Evolutionary conservation across 1,140 invertebrate genomes (phyloP), one percentile per base, ranked within the genome.

Genomic region (Neelides sp.): DNA sequence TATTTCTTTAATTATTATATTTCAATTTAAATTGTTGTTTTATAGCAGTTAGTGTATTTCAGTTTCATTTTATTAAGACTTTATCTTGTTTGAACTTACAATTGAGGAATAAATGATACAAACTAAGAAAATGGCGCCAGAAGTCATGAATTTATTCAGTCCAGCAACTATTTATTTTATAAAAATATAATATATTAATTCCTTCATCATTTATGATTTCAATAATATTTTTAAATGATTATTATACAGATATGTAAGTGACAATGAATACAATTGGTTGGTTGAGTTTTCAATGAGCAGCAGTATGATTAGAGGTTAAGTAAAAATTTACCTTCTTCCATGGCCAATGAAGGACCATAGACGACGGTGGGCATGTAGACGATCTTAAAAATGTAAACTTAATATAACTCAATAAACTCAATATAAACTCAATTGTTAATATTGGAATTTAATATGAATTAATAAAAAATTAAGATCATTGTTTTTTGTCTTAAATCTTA

Each of bases 41-140:
- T 19, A 27, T 26, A 32, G 13, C 23, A 42, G 5, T 15, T 41
- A 49, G 30, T 23, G 17, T n/a, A n/a, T n/a, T n/a, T n/a, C n/a
- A n/a, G n/a, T n/a, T n/a, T n/a, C n/a, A n/a, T n/a, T n/a, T n/a
- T n/a, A n/a, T n/a, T n/a, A n/a, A 37, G 26, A 22, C 17, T 7
- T 15, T 10, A 10, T 39, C 7, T 8, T 8, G 34, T 39, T 34
- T 41, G n/a, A 5, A 68, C 69, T 71, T 68, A 83, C 82, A 64
- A 85, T 73, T 2, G 85, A 83, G 0, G 90, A 89, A 66, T 94
- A 94, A 64, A 93, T 87, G 10, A 91, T 91, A 67, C 89, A 93
- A 1, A 89, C 85, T 41, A 86, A 65, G 57, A 90, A 92, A 56
- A 91, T 86, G 48, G 86, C 71, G 39, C 84, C 73, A 12, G 93